Evolutionary conservation across 2,797 vertebrate genomes (phyloP).

Genomic region (Poecilia wingei): DNA sequence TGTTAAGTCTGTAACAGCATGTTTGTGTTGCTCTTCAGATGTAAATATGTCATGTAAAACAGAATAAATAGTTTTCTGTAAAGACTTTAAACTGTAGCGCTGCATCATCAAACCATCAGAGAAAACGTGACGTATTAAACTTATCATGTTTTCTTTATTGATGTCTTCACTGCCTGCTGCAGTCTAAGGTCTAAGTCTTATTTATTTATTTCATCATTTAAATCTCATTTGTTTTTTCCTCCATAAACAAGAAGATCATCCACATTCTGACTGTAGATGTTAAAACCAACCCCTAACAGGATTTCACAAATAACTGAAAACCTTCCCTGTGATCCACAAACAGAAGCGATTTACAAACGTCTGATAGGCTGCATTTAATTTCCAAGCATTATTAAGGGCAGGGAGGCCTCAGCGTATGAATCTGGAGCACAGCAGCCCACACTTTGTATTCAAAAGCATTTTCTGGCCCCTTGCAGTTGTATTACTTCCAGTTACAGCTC

Average conservation of each 20-base stretch:
- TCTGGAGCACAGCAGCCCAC: slow-evolving; percentile 51
- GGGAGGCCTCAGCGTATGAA: slow-evolving; percentile 55
- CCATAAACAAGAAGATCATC: slow-evolving; percentile 23
- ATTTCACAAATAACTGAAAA: slow-evolving; percentile 37
- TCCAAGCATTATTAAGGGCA: slow-evolving; percentile 64
- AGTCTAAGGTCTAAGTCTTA: too few relatives aligned
- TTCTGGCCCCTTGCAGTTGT: slow-evolving; percentile 74
- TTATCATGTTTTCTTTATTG: slow-evolving; percentile 13
- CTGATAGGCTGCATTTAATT: slow-evolving; percentile 67
- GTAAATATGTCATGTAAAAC: neutral
- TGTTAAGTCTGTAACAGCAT: neutral
- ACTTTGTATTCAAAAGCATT: slow-evolving; percentile 75
- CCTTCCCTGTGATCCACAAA: slow-evolving; percentile 38
- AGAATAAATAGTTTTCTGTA: neutral
- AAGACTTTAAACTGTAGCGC: slow-evolving; percentile 9
- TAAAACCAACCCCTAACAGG: slow-evolving; percentile 48
- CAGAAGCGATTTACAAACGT: slow-evolving; percentile 36
- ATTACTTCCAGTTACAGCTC: slow-evolving; percentile 81
- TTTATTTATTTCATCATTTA: neutral
- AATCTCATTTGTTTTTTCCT: neutral
- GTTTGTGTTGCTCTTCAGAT: neutral
- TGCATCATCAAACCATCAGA: slow-evolving; percentile 40
- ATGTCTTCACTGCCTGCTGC: neutral
- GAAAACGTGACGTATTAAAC: slow-evolving; percentile 38
- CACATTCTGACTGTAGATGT: slow-evolving; percentile 38